Evolutionary conservation across 1,140 invertebrate genomes (phyloP).

Genomic region (Caenorhabditis remanei): DNA sequence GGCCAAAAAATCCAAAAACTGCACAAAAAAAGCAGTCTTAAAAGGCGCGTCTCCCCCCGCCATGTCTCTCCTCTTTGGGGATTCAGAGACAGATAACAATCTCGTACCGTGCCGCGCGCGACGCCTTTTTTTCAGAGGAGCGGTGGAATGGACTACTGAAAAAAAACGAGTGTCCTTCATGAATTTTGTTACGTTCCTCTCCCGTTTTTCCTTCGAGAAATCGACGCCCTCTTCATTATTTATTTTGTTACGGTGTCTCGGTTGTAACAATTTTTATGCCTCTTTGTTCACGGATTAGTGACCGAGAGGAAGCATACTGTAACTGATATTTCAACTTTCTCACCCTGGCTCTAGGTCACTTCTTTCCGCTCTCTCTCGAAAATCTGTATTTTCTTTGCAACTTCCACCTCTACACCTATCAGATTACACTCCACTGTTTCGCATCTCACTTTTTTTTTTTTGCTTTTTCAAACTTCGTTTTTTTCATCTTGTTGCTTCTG

Average conservation of each 20-base stretch:
- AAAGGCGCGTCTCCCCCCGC: background rate
- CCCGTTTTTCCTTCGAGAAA: too few species aligned
- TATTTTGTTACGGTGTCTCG: background rate
- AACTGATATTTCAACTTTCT: background rate
- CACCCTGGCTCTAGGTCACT: too few species aligned
- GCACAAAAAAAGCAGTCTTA: constrained; percentile 45
- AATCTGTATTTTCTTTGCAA: constrained; percentile 49
- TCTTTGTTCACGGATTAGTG: background rate
- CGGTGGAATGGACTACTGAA: background rate
- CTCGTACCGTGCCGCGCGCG: constrained; percentile 37
- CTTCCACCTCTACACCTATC: constrained; percentile 39
- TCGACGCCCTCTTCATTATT: too few species aligned
- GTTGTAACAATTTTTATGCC: background rate
- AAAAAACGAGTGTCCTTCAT: background rate
- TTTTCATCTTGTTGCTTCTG: background rate
- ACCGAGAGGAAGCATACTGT: background rate
- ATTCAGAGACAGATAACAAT: constrained; percentile 4
- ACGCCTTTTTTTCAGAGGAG: constrained; percentile 12
- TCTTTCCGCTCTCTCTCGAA: constrained; percentile 22
- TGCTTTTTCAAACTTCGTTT: background rate
- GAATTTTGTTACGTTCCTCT: background rate
- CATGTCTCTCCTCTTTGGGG: background rate
- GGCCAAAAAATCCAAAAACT: constrained; percentile 16
- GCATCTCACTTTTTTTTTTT: background rate
- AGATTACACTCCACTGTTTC: background rate